Percentiles rank a stretch among this genome's conserved stretches.
phyloP scores from a whole-genome alignment of 1,140 invertebrate species.

The Sycophila sp. region DNA sequence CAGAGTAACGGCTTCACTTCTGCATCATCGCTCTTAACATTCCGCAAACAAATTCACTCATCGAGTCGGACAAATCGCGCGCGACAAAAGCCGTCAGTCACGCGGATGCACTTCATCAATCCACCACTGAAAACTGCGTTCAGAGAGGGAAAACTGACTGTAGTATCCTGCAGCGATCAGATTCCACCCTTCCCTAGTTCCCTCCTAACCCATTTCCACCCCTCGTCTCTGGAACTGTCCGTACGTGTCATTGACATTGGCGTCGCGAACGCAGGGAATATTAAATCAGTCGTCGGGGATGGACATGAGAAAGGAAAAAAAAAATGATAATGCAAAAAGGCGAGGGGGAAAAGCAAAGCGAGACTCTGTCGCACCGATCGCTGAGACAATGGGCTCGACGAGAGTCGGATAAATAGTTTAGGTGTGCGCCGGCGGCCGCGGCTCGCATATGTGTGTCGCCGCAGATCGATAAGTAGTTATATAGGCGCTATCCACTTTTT shows the following conservation, averaged over 20 bases:
- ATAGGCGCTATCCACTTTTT: not conserved
- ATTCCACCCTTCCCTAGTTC: not conserved
- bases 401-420: slow-evolving; percentile 19
- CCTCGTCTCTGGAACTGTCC: not conserved
- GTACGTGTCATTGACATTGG: slow-evolving; percentile 8
- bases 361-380: no score
- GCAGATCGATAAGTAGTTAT: slow-evolving; percentile 23
- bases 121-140: no score
- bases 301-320: not conserved
- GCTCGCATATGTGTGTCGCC: not conserved
- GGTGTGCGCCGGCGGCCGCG: not conserved
- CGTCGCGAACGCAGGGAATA: not conserved
- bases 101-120: no score
- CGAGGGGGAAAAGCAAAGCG: not conserved
- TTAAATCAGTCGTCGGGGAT: not conserved
- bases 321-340: not conserved
- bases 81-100: no score
- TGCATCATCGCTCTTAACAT: no score
- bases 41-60: no score
- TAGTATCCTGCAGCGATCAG: not conserved
- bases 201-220: not conserved
- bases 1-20: no score
- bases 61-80: no score
- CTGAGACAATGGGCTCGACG: not conserved
- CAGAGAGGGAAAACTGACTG: no score